Conservation (phyloP, 2,888 invertebrate genomes). For the Eledona agricola region DNA sequence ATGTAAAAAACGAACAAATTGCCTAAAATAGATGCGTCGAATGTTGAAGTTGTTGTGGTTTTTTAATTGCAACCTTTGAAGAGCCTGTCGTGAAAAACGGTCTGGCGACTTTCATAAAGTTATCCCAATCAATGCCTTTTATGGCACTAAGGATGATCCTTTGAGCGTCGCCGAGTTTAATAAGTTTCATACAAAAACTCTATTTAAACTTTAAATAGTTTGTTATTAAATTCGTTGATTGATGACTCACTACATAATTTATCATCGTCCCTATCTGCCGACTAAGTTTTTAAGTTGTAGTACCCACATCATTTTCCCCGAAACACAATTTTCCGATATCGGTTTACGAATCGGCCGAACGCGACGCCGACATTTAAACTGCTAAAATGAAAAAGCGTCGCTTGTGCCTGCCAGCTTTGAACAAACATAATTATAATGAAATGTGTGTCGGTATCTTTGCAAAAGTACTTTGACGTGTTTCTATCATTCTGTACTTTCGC, state of each 20-base stretch:
- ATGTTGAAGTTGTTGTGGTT: too few species aligned
- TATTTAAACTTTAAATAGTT: conserved; percentile 48
- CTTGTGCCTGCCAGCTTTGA: background rate
- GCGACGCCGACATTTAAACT: conserved; percentile 9
- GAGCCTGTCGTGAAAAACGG: too few species aligned
- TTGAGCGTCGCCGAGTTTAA: conserved; percentile 15
- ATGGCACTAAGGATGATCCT: conserved; percentile 18
- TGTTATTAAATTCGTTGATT: conserved; percentile 48
- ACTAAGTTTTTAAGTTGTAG: conserved; percentile 38
- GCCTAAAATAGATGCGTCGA: too few species aligned
- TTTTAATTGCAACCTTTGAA: too few species aligned
- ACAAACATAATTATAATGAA: conserved; percentile 34
- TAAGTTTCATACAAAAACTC: conserved; percentile 41
- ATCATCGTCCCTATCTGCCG: conserved; percentile 44
- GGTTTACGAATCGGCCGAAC: conserved; percentile 23
- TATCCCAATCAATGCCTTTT: conserved; percentile 5
- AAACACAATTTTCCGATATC: conserved; percentile 10
- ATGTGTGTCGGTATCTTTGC: conserved; percentile 7
- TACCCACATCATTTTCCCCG: conserved; percentile 5
- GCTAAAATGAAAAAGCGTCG: conserved; percentile 21
- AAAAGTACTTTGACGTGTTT: conserved; percentile 18
- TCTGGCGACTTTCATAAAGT: too few species aligned
- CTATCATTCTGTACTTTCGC: conserved; percentile 15
- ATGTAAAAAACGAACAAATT: too few species aligned
- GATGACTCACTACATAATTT: conserved; percentile 47